A percentile compares a stretch with the other conserved stretches of the same genome.
phyloP scores from a whole-genome alignment of 2,888 invertebrate species.

The Drosophila hamatofila region DNA sequence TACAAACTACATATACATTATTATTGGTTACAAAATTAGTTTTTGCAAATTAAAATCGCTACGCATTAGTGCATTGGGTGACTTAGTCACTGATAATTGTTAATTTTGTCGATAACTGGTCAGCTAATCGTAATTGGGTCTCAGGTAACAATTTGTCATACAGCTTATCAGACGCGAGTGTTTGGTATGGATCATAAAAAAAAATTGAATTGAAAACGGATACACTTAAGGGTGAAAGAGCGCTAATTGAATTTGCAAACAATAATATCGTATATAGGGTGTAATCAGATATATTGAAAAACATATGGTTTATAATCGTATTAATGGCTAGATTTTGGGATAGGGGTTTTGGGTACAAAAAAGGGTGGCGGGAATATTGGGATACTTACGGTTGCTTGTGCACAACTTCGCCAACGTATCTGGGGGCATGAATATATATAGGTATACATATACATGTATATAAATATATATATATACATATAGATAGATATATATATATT shows the following conservation, averaged over 20 bases:
- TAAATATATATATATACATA: not conserved
- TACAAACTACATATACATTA: constrained; percentile 4
- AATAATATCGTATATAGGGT: not conserved
- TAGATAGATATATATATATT: not conserved
- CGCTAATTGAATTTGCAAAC: constrained; percentile 27
- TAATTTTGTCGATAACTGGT: constrained; percentile 29
- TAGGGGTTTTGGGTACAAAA: not conserved
- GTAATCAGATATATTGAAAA: constrained; percentile 8
- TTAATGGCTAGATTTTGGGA: not conserved
- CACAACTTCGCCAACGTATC: constrained; percentile 90
- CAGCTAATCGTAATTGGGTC: constrained; percentile 20
- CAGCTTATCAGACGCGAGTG: constrained; percentile 9
- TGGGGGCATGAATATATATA: constrained; percentile 78
- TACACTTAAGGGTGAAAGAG: constrained; percentile 8
- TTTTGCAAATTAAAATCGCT: constrained; percentile 4
- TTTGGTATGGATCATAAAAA: constrained; percentile 12
- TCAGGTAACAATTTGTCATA: constrained; percentile 25
- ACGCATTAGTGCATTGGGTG: constrained; percentile 15
- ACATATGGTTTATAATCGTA: not conserved
- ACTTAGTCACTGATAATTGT: constrained; percentile 23
- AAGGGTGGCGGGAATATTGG: constrained; percentile 28
- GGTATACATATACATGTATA: not conserved
- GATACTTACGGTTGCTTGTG: constrained; percentile 90
- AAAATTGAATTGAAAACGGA: not conserved
- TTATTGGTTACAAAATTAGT: constrained; percentile 9